Percentiles rank a stretch among this genome's conserved stretches.
phyloP scores from a whole-genome alignment of 2,888 invertebrate genomes.

The Aproaerema taeniolella region DNA sequence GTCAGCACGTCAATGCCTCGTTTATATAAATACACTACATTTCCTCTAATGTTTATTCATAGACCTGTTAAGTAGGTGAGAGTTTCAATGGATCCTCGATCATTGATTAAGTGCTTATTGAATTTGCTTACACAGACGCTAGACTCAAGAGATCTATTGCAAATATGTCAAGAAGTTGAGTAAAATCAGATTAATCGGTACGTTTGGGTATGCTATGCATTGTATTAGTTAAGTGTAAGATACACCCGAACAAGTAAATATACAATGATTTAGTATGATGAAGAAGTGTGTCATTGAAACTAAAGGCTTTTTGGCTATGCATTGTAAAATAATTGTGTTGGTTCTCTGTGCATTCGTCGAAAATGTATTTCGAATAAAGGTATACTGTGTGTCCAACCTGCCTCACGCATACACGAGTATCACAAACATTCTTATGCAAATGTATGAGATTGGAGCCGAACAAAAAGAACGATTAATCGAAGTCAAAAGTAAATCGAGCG shows the following conservation, averaged over 20 bases:
- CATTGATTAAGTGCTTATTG: conserved; percentile 43
- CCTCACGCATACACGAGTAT: conserved; percentile 28
- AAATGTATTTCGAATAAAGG: too few relatives aligned
- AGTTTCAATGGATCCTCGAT: conserved; percentile 40
- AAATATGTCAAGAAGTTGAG: conserved; percentile 12
- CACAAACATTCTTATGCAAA: conserved; percentile 62
- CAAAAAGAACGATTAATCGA: conserved; percentile 64
- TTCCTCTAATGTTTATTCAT: conserved; percentile 52
- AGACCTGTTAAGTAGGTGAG: conserved; percentile 34
- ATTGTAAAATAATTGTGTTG: too few relatives aligned
- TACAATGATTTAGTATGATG: too few relatives aligned
- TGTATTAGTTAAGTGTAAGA: too few relatives aligned
- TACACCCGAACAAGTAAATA: too few relatives aligned
- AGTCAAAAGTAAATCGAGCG: conserved; percentile 62
- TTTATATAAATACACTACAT: conserved; percentile 52
- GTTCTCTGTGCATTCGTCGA: too few relatives aligned
- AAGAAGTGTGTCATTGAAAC: too few relatives aligned
- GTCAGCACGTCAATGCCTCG: conserved; percentile 56
- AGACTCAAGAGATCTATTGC: conserved; percentile 29
- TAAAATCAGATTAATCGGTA: too few relatives aligned
- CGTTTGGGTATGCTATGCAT: too few relatives aligned
- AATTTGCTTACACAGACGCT: conserved; percentile 27
- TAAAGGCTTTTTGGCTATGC: too few relatives aligned
- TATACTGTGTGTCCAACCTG: conserved; percentile 27
- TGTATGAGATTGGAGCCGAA: conserved; percentile 51